Base-by-base conservation (phyloP, 2,797 vertebrate genomes). In the Cirrhinus mrigala region DNA sequence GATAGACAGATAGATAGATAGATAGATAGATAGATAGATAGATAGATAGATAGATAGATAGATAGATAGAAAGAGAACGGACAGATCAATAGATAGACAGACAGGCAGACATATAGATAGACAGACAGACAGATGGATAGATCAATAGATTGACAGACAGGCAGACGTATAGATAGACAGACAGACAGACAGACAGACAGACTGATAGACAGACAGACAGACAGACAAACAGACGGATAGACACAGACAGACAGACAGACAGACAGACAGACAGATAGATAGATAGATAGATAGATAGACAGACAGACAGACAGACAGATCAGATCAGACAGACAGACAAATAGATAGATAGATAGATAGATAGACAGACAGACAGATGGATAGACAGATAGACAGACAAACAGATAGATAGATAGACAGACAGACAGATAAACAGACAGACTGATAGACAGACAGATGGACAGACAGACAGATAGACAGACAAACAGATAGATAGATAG, bases 171-270 rank as follows among this genome's bases (percentile, higher is more conserved):
- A 20, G 29, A 20, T 6, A 18, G 27, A 33, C 27, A 33, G 14
- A 18, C 0, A 24, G 58, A 60, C 0, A 24, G n/a, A 56, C 1
- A 9, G 18, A 56, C 0, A 64, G 60, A 16, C 0, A 16, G 12
- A 64, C 0, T 18, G 27, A 66, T 1, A 16, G 24, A 64, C 0
- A 29, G 60, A 64, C 1, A 64, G 62, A 64, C 0, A 64, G 14
- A 29, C 0, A 29, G 27, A 29, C 0, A 16, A 6, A 29, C 0
- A 16, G 62, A 64, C 0, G 29, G 62, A 9, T 0, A 66, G 27
- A 66, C 0, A 64, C 0, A 64, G 62, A 64, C 0, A 16, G 62
- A 64, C 0, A 18, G 27, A 29, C 0, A 64, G 62, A 64, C 0
- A 16, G 27, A 64, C 0, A 27, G 24, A 62, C 0, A 15, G 60